Evolutionary conservation across 2,888 invertebrate genomes (phyloP).

Genomic region (Caenorhabditis imperialis): DNA sequence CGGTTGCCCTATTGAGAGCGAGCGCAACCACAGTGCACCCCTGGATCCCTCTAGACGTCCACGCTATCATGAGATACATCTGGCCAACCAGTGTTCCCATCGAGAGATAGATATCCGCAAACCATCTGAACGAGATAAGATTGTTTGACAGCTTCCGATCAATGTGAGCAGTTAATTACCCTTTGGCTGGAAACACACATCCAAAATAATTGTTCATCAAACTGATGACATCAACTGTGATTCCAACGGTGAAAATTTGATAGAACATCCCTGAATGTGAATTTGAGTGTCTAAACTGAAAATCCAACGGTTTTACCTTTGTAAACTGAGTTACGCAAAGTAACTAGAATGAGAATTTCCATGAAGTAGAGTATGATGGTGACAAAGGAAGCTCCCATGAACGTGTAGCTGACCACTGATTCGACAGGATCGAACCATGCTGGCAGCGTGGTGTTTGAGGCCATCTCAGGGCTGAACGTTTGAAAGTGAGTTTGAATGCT

Average conservation of each 20-base stretch:
- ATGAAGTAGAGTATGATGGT: slow-evolving; percentile 53
- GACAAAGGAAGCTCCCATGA: slow-evolving; percentile 48
- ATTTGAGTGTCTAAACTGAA: neutral
- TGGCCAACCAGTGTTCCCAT: slow-evolving; percentile 57
- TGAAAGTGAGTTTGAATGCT: too few relatives aligned
- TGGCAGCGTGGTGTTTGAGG: slow-evolving; percentile 55
- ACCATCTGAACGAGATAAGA: slow-evolving; percentile 55
- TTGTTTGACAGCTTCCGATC: neutral
- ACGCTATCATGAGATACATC: slow-evolving; percentile 59
- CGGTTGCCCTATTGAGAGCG: slow-evolving; percentile 60
- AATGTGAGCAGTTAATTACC: slow-evolving; percentile 12
- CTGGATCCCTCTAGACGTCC: slow-evolving; percentile 57
- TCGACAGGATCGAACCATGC: slow-evolving; percentile 57
- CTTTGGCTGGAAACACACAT: slow-evolving; percentile 59
- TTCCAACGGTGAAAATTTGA: slow-evolving; percentile 60
- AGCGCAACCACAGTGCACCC: slow-evolving; percentile 57
- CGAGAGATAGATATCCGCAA: slow-evolving; percentile 53
- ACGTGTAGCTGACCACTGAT: slow-evolving; percentile 44
- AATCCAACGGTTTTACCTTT: too few relatives aligned
- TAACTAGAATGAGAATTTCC: slow-evolving; percentile 55
- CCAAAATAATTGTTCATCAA: slow-evolving; percentile 60
- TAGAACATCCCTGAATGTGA: slow-evolving; percentile 60
- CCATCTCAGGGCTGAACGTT: slow-evolving; percentile 38
- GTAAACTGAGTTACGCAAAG: slow-evolving; percentile 49
- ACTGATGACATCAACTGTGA: slow-evolving; percentile 55